Conservation (phyloP, 2,113 vertebrate genomes). For the Anguilla japonica region DNA sequence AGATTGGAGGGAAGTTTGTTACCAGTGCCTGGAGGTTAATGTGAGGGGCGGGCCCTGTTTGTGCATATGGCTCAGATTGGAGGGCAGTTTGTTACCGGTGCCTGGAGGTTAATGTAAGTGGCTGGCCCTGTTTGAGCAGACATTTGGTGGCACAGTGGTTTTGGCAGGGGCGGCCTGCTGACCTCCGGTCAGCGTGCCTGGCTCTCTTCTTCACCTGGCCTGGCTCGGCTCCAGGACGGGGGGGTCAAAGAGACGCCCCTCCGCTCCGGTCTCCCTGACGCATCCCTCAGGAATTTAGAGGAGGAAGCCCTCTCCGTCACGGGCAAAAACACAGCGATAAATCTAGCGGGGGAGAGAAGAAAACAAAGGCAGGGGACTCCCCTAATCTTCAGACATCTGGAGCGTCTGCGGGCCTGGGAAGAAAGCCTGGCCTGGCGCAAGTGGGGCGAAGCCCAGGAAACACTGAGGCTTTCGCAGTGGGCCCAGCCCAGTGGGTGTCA, state of each 20-base stretch:
- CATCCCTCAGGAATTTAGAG: conserved; percentile 45
- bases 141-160: not conserved
- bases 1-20: too few species aligned
- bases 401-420: not conserved
- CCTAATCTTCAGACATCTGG: conserved; percentile 55
- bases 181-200: not conserved
- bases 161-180: not conserved
- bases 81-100: not conserved
- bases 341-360: conserved; percentile 43
- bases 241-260: not conserved
- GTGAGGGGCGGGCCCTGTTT: not conserved
- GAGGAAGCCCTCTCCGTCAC: not conserved
- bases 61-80: too few species aligned
- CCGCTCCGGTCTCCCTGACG: conserved; percentile 11
- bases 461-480: not conserved
- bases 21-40: not conserved
- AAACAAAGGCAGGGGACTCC: conserved; percentile 46
- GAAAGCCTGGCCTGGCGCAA: not conserved
- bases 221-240: conserved; percentile 17
- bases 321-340: conserved; percentile 32
- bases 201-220: conserved; percentile 54
- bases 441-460: not conserved
- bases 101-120: not conserved
- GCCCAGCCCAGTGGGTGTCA: not conserved
- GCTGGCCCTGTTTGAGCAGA: not conserved